Percentiles rank a stretch among this genome's conserved stretches.
These are phyloP conservation scores for Chrysina gloriosa DNA, from an alignment of 2,888 invertebrate species.

Conservation along the genomic window DNA sequence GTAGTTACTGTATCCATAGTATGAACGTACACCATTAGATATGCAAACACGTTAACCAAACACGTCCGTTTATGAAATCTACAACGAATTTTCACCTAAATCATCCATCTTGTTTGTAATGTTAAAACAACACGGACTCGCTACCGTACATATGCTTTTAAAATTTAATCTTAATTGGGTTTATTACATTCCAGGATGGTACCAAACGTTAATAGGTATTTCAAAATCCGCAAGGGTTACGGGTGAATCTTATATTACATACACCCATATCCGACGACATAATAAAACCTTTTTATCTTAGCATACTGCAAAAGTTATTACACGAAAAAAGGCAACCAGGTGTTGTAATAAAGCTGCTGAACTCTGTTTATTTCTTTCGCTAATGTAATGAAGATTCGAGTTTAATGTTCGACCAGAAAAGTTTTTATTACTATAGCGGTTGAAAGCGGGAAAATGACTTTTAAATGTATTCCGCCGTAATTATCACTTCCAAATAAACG, in stretches of 20 bases:
- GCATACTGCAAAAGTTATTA: neutral
- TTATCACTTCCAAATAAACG: no score
- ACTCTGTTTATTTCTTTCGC: neutral
- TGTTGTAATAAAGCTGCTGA: neutral
- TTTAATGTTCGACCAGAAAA: neutral
- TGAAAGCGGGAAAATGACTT: no score
- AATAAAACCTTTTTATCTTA: neutral
- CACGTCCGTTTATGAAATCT: conserved; percentile 2
- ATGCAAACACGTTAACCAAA: neutral
- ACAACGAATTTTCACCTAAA: conserved; percentile 18
- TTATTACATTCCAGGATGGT: conserved; percentile 5
- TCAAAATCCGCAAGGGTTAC: no score
- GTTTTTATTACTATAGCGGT: no score
- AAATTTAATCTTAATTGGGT: conserved; percentile 26
- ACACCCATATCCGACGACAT: neutral
- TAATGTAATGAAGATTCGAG: neutral
- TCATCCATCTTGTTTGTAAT: neutral
- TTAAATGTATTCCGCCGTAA: no score
- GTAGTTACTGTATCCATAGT: no score
- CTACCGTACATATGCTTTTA: conserved; percentile 15
- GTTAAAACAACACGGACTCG: conserved; percentile 18
- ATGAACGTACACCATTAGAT: neutral
- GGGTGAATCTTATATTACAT: conserved; percentile 2
- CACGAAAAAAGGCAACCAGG: neutral
- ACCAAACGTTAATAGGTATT: conserved; percentile 12